A percentile compares a stretch with the other conserved stretches of the same genome.
phyloP scores from a whole-genome alignment of 2,797 vertebrate species.

The Chrosomus eos region DNA sequence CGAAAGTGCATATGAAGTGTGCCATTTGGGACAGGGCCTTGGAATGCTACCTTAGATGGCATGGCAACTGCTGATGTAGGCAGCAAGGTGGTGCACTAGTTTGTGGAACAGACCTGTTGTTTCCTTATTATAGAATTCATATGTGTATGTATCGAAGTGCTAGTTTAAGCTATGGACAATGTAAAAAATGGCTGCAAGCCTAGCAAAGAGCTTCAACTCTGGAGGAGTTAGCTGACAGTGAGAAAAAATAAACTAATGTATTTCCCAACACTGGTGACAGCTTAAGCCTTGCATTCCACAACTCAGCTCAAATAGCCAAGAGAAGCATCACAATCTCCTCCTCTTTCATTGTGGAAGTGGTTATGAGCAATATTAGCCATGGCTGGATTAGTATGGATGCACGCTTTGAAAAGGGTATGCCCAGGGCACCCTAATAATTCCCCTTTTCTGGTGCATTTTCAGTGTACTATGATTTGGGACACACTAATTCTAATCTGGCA shows the following conservation, averaged over 20 bases:
- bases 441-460: background rate
- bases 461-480: background rate
- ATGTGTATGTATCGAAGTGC: too few relatives aligned
- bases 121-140: background rate
- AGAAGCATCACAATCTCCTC: constrained; percentile 8
- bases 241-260: background rate
- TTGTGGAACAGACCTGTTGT: background rate
- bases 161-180: background rate
- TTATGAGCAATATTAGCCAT: constrained; percentile 20
- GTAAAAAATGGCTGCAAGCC: background rate
- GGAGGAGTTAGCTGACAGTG: background rate
- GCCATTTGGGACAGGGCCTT: background rate
- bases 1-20: too few relatives aligned
- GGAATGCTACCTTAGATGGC: background rate
- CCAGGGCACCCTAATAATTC: background rate
- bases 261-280: background rate
- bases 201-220: background rate
- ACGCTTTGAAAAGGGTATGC: constrained; percentile 6
- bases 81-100: background rate
- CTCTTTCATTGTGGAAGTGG: constrained; percentile 5
- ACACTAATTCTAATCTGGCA: background rate
- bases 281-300: constrained; percentile 1
- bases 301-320: background rate
- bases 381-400: constrained; percentile 6
- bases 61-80: background rate